Base-by-base conservation (phyloP, 35 echinoderm and acorn worm species). In the Patiria miniata region DNA sequence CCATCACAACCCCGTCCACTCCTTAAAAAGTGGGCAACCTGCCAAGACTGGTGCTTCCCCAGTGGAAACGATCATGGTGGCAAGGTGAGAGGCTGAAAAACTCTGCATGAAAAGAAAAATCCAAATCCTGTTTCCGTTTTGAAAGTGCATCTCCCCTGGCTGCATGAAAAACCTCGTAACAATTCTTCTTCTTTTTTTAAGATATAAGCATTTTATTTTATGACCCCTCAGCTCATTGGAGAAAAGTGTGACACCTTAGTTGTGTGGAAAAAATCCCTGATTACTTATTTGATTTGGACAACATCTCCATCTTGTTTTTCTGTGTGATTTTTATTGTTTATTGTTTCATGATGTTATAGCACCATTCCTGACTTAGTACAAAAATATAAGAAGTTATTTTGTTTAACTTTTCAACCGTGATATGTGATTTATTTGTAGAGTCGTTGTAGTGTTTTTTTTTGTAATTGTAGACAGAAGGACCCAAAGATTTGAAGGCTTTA, bases 31-130 rank as follows among this genome's bases (percentile, higher is more conserved):
- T 73, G 65, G 65, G 21, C 65, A 73, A 73, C 65, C 65, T 12
- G 42, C 42, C 23, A 30, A 73, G 65, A 34, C 85, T 19, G 76
- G 77, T 78, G 88, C 88, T 52, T 90, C 88, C 76, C 81, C 82
- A 36, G 79, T 81, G 86, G 95, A 97, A 83, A 97, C 90, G 36
- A 91, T 90, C 40, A 93, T 97, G 81, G 93, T 90, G 21, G 83
- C 83, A 61, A 94, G 88, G 93, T 94, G 84, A 86, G 65, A 73
- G 65, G 37, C 78, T 42, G 37, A 80, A 39, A n/a, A 37, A 37
- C 29, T 51, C 30, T 42, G 78, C 42, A 80, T 80, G 37, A 80
- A 47, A 39, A 15, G 10, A 39, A 14, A 80, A 9, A 79, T 23
- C 37, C 40, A 79, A 37, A 39, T 28, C 37, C 17, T 42, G n/a